Base-by-base conservation (phyloP, 2,797 vertebrate genomes). In the Meriones psammophilus region DNA sequence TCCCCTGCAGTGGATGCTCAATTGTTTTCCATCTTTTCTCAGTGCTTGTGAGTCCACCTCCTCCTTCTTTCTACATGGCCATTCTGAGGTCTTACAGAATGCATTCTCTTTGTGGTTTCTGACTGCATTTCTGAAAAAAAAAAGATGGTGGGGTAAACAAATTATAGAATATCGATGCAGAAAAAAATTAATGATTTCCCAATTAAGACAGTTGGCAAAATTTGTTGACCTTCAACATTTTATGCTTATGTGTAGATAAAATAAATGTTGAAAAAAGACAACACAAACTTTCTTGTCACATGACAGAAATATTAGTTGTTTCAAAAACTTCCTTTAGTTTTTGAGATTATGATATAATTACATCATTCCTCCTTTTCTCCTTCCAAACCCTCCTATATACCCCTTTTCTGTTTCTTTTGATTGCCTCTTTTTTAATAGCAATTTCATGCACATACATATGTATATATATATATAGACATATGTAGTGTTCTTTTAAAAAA, bases 261-360 rank as follows among this genome's bases (percentile, higher is more conserved):
- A 73, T 24, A 42, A 89, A 88, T 93, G 66, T 50, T 77, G 36
- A 84, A 93, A 78, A 88, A 89, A 39, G 26, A 92, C 56, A 71
- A 60, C 36, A 74, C 33, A 62, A 71, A 58, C 50, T 20, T 80
- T 94, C 24, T 60, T 36, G 39, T 1, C 28, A 18, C 58, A 8
- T 71, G n/a, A 79, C 39, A 33, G 39, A 56, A 22, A 46, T 85
- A 17, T 64, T 79, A 39, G 5, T 64, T 74, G 5, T 78, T 93
- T 85, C 8, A 54, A 85, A 68, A 68, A 13, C 30, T 20, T 5
- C 26, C 26, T 77, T 76, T 17, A 8, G 30, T 54, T 30, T 54
- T 33, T 69, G 42, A 85, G 18, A n/a, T 22, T 85, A 50, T 77
- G 39, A 50, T 77, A 77, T 50, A 68, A 50, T 85, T 68, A 10